Base-by-base conservation (phyloP, 2,113 vertebrate genomes). In the Salvator merianae region DNA sequence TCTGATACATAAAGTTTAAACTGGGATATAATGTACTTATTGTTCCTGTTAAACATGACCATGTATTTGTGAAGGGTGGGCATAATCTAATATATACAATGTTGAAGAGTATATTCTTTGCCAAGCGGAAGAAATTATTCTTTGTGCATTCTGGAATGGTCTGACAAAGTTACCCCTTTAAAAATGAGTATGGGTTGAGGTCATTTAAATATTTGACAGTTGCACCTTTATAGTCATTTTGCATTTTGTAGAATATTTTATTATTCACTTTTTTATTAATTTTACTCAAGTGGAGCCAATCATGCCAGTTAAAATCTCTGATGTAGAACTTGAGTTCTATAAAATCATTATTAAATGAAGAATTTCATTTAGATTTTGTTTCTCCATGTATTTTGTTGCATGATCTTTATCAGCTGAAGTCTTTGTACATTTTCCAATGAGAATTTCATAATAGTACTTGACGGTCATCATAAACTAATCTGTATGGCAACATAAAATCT, bases 61-160 rank as follows among this genome's bases (percentile, higher is more conserved):
- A 32, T 53, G 40, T 22, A 53, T 85, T 50, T 65, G 43, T 3
- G 63, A 24, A 36, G 53, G 79, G 55, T 43, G 16, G 78, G n/a
- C 88, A 59, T 89, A 47, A 20, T 63, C 70, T 63, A 47, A 26
- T 73, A 43, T 71, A 28, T 0, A 7, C 62, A 65, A 73, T 77
- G 87, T 86, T 86, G 82, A 88, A 77, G 90, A 82, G 75, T 89
- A 3, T 92, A 90, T 94, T 77, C 77, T 85, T 86, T 84, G 84
- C 32, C n/a, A 77, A 73, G 87, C 89, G 82, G 79, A 83, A 84
- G 86, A 86, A 1, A 69, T 59, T 59, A 59, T 59, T 59, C 55
- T 59, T 59, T 59, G 55, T 59, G 55, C 55, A 59, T 59, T 20
- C 18, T 59, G 81, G 0, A 30, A 83, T 66, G 62, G 68, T 13